A percentile compares a stretch with the other conserved stretches of the same genome.
These are phyloP conservation scores for Muscicapa adusta DNA, from an alignment of 2,113 vertebrate genomes.

Conservation along the genomic window DNA sequence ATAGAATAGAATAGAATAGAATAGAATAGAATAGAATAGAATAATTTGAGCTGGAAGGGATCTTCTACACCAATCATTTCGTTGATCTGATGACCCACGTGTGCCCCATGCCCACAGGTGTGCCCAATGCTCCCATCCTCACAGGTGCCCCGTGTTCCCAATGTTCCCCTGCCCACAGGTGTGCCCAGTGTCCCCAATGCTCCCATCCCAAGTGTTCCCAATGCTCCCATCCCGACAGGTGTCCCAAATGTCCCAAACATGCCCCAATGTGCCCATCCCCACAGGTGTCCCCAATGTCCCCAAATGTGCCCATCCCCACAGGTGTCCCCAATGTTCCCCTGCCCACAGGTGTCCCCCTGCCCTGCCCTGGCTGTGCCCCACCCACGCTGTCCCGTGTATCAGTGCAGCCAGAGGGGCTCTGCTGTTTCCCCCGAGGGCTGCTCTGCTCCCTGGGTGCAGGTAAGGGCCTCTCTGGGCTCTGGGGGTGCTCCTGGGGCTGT, in stretches of 20 bases:
- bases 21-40: too few species aligned
- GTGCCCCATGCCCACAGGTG: background rate
- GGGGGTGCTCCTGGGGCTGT: too few species aligned
- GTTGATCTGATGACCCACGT: background rate
- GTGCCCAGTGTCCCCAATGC: background rate
- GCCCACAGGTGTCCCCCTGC: too few species aligned
- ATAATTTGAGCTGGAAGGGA: background rate
- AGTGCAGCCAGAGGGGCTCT: rapidly evolving
- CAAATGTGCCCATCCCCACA: background rate
- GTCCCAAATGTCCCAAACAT: background rate
- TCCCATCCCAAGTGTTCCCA: too few species aligned
- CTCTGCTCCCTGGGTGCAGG: background rate
- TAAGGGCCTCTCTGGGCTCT: background rate
- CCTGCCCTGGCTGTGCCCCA: background rate
- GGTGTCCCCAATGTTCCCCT: background rate
- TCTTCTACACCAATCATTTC: rapidly evolving
- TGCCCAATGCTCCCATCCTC: too few species aligned
- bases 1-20: too few species aligned
- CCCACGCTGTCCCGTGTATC: rapidly evolving
- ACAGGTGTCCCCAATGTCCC: background rate
- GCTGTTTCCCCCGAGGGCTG: rapidly evolving
- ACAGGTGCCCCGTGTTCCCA: background rate
- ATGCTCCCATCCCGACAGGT: background rate
- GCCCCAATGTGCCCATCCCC: too few species aligned
- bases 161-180: background rate